phyloP scores from a whole-genome alignment of 2,797 vertebrate species.

The Chrosomus eos region DNA sequence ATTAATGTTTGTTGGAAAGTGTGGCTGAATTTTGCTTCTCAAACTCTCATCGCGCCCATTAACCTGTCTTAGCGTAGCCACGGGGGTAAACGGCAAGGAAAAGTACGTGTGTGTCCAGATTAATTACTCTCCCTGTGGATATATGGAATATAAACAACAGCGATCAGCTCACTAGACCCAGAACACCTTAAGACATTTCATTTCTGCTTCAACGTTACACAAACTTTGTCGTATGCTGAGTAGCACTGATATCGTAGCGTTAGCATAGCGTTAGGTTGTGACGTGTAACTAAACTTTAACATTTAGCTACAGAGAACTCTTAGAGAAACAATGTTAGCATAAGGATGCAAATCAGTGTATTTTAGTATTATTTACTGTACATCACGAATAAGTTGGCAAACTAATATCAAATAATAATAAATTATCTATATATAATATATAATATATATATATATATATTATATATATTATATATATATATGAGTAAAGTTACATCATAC shows the following conservation, averaged over 20 bases:
- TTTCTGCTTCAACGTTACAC: conserved; percentile 17
- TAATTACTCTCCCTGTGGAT: conserved; percentile 58
- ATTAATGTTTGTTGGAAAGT: conserved; percentile 57
- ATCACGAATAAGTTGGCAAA: background rate
- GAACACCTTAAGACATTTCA: conserved; percentile 48
- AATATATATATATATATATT: too few species aligned
- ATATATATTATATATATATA: too few species aligned
- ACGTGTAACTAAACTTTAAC: background rate
- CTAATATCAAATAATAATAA: too few species aligned
- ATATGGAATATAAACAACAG: conserved; percentile 61
- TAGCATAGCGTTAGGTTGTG: too few species aligned
- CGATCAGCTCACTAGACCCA: conserved; percentile 49
- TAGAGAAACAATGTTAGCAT: background rate
- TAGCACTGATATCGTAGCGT: background rate
- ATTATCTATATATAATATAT: too few species aligned
- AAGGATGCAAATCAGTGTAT: background rate
- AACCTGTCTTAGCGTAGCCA: conserved; percentile 48
- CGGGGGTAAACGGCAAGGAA: conserved; percentile 35
- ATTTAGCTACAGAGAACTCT: background rate
- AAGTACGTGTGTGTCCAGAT: conserved; percentile 35
- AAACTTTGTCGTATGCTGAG: background rate
- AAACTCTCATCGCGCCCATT: conserved; percentile 53
- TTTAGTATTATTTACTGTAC: background rate
- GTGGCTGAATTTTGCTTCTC: conserved; percentile 45
- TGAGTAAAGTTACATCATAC: too few species aligned